Percentiles rank a stretch among this genome's conserved stretches.
phyloP scores from a whole-genome alignment of 2,888 invertebrate species.

The Ennomos fuscantarius region DNA sequence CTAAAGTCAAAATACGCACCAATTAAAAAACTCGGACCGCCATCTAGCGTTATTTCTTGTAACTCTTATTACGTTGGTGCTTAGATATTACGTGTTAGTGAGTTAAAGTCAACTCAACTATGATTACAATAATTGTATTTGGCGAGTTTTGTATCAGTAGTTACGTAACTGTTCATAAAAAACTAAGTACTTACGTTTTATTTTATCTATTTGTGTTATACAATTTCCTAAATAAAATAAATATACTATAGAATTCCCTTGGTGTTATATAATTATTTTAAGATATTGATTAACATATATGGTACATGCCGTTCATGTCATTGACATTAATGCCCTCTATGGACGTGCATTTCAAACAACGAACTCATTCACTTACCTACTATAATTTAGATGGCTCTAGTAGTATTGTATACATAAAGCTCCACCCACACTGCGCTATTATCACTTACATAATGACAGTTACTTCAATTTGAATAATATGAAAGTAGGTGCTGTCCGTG shows the following conservation, averaged over 20 bases:
- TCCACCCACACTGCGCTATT: conserved; percentile 22
- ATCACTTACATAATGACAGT: conserved; percentile 18
- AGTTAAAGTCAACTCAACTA: no score
- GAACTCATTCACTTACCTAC: conserved; percentile 1
- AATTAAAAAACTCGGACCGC: not conserved
- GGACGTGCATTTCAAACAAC: not conserved
- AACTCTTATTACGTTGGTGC: not conserved
- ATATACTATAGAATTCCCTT: no score
- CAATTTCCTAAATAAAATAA: no score
- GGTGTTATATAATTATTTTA: no score
- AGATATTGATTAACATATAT: no score
- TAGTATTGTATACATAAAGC: conserved; percentile 11
- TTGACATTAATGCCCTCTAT: conserved; percentile 21
- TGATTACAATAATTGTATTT: no score
- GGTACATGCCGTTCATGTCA: no score
- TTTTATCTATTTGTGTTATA: not conserved
- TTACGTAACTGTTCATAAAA: no score
- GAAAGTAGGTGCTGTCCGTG: no score
- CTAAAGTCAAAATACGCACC: conserved; percentile 1
- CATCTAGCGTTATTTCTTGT: conserved; percentile 2
- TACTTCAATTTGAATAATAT: no score
- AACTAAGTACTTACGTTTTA: no score
- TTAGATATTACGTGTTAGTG: not conserved
- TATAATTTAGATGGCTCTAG: conserved; percentile 23
- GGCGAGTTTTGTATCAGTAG: no score